Evolutionary conservation across 2,888 invertebrate genomes (phyloP).

Genomic region (Myopa testacea): DNA sequence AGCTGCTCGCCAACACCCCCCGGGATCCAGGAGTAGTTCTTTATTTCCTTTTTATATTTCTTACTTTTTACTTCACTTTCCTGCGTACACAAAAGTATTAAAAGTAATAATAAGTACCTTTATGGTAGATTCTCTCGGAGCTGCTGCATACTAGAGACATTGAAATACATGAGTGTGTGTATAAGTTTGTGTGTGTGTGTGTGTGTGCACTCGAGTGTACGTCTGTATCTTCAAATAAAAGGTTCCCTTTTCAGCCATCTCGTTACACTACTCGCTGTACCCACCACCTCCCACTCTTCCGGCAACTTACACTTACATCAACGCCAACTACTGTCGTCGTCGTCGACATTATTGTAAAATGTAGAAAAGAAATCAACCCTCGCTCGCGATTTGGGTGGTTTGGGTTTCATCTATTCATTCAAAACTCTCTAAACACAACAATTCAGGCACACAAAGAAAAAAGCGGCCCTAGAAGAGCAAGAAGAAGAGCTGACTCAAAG

Average conservation of each 20-base stretch:
- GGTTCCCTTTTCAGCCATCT: slow-evolving; percentile 52
- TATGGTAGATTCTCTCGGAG: slow-evolving; percentile 46
- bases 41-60: slow-evolving; percentile 20
- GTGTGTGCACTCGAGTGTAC: slow-evolving; percentile 36
- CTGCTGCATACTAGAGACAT: slow-evolving; percentile 54
- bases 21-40: not conserved
- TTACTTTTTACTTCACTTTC: slow-evolving; percentile 27
- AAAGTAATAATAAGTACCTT: slow-evolving; percentile 66
- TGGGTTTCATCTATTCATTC: slow-evolving; percentile 64
- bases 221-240: slow-evolving; percentile 56
- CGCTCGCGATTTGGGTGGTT: slow-evolving; percentile 54
- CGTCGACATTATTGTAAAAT: slow-evolving; percentile 48
- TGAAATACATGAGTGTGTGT: slow-evolving; percentile 49
- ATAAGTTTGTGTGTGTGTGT: not conserved
- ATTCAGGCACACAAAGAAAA: slow-evolving; percentile 42
- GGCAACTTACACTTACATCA: slow-evolving; percentile 61
- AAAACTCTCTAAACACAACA: slow-evolving; percentile 59
- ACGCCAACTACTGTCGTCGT: slow-evolving; percentile 54
- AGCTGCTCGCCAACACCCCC: slow-evolving; percentile 9
- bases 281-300: slow-evolving; percentile 10
- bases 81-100: slow-evolving; percentile 56
- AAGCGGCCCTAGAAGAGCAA: slow-evolving; percentile 26
- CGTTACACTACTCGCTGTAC: slow-evolving; percentile 40
- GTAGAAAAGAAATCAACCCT: slow-evolving; percentile 60
- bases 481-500: slow-evolving; percentile 16